Evolutionary conservation across 2,797 vertebrate genomes (phyloP).

Genomic region (Etheostoma nigrum): DNA sequence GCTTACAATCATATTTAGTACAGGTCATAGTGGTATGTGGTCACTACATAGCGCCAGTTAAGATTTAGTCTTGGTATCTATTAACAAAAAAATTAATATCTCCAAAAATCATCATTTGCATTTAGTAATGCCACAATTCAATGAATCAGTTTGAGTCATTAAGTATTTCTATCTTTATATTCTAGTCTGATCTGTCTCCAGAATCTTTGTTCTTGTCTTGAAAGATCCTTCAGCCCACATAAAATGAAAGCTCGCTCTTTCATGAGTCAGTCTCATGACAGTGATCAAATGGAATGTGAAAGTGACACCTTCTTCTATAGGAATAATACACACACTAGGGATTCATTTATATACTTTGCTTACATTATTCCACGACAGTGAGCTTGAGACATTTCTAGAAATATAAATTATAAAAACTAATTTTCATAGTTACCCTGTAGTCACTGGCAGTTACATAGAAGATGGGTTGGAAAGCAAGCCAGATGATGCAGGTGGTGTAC

Average conservation of each 20-base stretch:
- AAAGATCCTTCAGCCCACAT: slow-evolving; percentile 64
- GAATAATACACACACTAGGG: slow-evolving; percentile 48
- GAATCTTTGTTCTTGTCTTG: slow-evolving; percentile 69
- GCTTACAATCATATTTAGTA: slow-evolving; percentile 15
- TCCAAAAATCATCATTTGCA: slow-evolving; percentile 17
- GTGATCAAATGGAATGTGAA: slow-evolving; percentile 75
- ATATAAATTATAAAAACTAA: slow-evolving; percentile 16
- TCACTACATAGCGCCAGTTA: background rate
- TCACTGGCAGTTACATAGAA: slow-evolving; percentile 99
- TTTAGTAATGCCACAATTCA: slow-evolving; percentile 22
- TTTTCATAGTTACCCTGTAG: slow-evolving; percentile 89
- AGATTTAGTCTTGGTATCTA: slow-evolving; percentile 5
- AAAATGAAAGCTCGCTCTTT: slow-evolving; percentile 63
- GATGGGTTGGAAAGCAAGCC: slow-evolving; percentile 99
- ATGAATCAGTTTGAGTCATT: slow-evolving; percentile 49
- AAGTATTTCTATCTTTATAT: slow-evolving; percentile 57
- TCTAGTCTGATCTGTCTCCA: slow-evolving; percentile 41
- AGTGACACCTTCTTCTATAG: slow-evolving; percentile 57
- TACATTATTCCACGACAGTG: slow-evolving; percentile 42
- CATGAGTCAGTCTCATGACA: slow-evolving; percentile 45
- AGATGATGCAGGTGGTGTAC: slow-evolving; percentile 99
- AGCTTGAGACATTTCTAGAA: slow-evolving; percentile 11
- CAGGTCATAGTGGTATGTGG: background rate
- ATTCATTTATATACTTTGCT: slow-evolving; percentile 56
- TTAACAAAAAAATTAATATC: slow-evolving; percentile 16